These are phyloP conservation scores for Cyclophora punctaria DNA, from an alignment of 2,888 invertebrate genomes.

Conservation along the genomic window DNA sequence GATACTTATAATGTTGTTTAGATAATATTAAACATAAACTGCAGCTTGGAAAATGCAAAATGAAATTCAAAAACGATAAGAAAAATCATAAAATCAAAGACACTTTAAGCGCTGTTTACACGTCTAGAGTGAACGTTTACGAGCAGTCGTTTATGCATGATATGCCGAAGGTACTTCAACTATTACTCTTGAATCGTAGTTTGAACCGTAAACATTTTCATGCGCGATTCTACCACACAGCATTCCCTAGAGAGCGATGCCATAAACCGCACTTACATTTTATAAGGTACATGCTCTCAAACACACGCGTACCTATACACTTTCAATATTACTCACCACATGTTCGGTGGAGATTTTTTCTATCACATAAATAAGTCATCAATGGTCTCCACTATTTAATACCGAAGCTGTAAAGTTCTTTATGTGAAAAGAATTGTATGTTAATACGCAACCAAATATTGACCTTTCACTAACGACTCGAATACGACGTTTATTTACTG, in stretches of 20 bases:
- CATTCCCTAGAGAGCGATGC: conserved; percentile 38
- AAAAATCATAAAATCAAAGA: conserved; percentile 14
- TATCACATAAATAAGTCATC: too few species aligned
- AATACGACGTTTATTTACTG: too few species aligned
- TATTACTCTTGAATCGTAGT: conserved; percentile 32
- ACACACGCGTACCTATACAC: conserved; percentile 10
- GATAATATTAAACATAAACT: too few species aligned
- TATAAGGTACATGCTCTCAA: conserved; percentile 31
- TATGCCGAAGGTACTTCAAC: conserved; percentile 32
- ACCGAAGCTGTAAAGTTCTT: too few species aligned
- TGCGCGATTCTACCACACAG: conserved; percentile 35
- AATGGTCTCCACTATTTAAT: too few species aligned
- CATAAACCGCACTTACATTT: conserved; percentile 39
- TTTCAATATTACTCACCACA: conserved; percentile 23
- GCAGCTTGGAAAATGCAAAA: neutral
- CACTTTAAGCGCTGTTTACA: conserved; percentile 4
- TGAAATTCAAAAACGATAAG: conserved; percentile 5
- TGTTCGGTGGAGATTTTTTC: conserved; percentile 5
- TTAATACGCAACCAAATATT: too few species aligned
- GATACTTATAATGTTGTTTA: too few species aligned
- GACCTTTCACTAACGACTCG: too few species aligned
- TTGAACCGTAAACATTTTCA: conserved; percentile 41
- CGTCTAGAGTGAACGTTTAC: conserved; percentile 11
- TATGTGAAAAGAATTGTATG: too few species aligned
- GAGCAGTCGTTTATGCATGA: conserved; percentile 22